Evolutionary conservation across 2,797 vertebrate genomes (phyloP), one percentile per base, ranked within the genome.

Genomic region (Erethizon dorsatum): DNA sequence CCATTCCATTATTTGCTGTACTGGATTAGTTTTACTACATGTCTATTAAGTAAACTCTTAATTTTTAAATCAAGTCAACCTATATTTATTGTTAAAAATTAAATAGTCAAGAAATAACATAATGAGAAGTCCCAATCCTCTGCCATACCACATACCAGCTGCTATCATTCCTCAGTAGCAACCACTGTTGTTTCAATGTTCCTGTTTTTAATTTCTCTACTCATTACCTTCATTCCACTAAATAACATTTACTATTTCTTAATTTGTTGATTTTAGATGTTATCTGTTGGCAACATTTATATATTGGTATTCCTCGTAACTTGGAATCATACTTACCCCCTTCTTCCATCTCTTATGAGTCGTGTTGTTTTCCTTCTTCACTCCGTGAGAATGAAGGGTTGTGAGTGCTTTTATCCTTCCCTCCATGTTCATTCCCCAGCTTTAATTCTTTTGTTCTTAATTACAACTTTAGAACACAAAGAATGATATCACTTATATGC

Each of bases 81-180:
- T 88, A 84, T 5, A 87, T 0, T 63, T 9, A 94, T 31, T 69
- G 12, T 65, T 56, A 54, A 71, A 85, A 88, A 57, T 54, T 20
- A 90, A 88, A 45, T 14, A 80, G 37, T 96, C 63, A 94, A 89
- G 73, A 94, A 78, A 93, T 63, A 14, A 77, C 15, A 69, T 7
- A 57, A 59, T 17, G 15, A n/a, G 67, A 26, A 54, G 31, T 56
- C 50, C 22, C 1, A 82, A 20, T 61, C 15, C 15, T 28, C 57
- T 33, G 7, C 18, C 18, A 75, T 41, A 83, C 24, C 31, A 47
- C 24, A 92, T 8, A 6, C 0, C 10, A 37, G 6, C 47, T 47
- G 14, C 5, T 91, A 1, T 20, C 26, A 67, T 80, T 88, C 45
- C 50, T 31, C 6, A 61, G 2, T 18, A 86, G 33, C n/a, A 84